These are phyloP conservation scores for Chrysomallon squamiferum DNA, from an alignment of 1,140 invertebrate genomes.

Conservation along the genomic window DNA sequence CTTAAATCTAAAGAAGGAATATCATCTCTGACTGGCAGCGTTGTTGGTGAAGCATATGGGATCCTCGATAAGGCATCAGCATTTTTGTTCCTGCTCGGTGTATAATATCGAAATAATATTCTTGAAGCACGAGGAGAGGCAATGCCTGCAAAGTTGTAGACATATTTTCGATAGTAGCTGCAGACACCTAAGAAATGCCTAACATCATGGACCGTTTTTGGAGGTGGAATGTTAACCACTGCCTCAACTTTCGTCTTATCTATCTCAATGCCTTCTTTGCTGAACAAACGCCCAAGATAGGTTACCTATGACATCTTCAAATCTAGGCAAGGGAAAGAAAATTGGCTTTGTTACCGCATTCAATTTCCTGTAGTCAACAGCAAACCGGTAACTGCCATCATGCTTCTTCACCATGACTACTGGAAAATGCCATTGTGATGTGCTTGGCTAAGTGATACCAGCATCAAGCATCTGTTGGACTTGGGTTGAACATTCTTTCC, in stretches of 20 bases:
- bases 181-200: not conserved
- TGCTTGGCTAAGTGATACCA: slow-evolving; percentile 19
- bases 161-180: slow-evolving; percentile 2
- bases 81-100: slow-evolving; percentile 3
- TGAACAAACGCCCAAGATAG: not conserved
- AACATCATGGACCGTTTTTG: not conserved
- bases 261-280: not conserved
- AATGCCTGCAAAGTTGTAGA: not conserved
- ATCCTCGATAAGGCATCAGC: not conserved
- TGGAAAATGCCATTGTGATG: slow-evolving; percentile 23
- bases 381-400: slow-evolving; percentile 39
- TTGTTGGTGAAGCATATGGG: too few relatives aligned
- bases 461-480: slow-evolving; percentile 21
- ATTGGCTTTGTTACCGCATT: slow-evolving; percentile 1
- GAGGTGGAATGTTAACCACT: not conserved
- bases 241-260: not conserved
- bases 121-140: not conserved
- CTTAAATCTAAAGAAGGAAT: too few relatives aligned
- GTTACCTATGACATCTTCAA: not conserved
- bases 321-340: not conserved
- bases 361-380: not conserved
- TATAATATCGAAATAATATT: not conserved
- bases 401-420: slow-evolving; percentile 65
- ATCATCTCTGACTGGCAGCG: too few relatives aligned
- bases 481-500: slow-evolving; percentile 18